phyloP scores from a whole-genome alignment of 2,113 vertebrate species.

The Colinus virginianus region DNA sequence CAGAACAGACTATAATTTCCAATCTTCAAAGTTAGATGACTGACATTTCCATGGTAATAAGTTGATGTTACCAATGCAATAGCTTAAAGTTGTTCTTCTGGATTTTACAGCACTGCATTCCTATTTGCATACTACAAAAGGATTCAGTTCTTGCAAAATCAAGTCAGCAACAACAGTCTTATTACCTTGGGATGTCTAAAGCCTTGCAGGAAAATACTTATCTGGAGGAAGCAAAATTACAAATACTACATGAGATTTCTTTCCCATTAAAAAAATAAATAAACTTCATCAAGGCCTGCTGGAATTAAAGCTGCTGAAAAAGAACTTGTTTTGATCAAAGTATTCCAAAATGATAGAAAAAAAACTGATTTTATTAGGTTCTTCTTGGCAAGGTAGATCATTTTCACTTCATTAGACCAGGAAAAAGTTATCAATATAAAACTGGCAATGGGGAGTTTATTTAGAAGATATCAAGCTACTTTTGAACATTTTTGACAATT shows the following conservation, averaged over 20 bases:
- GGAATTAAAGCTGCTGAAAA: background rate
- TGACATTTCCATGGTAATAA: background rate
- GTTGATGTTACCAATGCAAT: background rate
- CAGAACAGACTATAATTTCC: background rate
- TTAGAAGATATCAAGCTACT: background rate
- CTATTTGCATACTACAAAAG: background rate
- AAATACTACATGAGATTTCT: background rate
- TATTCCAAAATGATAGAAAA: background rate
- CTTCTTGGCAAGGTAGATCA: background rate
- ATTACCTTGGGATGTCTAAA: background rate
- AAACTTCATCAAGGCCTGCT: background rate
- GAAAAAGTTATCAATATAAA: background rate
- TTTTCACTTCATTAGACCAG: background rate
- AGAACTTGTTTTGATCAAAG: background rate
- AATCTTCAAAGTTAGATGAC: background rate
- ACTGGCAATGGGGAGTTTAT: background rate
- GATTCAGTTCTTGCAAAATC: background rate
- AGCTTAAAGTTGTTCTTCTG: background rate
- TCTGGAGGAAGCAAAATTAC: background rate
- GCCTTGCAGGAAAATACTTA: background rate
- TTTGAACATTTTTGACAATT: background rate
- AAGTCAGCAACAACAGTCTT: background rate
- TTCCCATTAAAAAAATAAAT: background rate
- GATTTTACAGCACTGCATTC: background rate
- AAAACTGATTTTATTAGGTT: fast-evolving